Conservation (phyloP, 2,113 vertebrate genomes). For the Lathamus discolor region DNA sequence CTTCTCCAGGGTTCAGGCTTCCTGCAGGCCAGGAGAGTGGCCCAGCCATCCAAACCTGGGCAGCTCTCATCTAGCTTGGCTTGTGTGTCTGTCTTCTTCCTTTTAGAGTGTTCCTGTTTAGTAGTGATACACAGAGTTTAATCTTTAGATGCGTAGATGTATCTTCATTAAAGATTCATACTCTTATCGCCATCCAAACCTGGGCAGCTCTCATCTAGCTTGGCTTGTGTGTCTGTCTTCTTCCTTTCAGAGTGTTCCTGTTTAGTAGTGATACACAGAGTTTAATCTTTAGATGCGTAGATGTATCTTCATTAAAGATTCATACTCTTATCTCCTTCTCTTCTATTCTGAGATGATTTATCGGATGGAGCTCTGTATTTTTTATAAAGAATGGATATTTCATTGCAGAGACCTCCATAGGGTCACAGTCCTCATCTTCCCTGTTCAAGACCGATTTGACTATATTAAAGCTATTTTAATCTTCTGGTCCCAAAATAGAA, state of each 20-base stretch:
- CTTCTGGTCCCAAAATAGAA: conserved; percentile 48
- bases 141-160: background rate
- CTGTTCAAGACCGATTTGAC: background rate
- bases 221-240: background rate
- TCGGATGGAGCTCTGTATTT: background rate
- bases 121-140: background rate
- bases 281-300: background rate
- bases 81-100: background rate
- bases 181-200: background rate
- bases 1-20: background rate
- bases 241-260: background rate
- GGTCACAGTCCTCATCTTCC: background rate
- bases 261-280: background rate
- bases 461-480: conserved; percentile 59
- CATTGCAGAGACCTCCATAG: background rate
- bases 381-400: background rate
- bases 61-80: fast-evolving
- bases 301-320: background rate
- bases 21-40: background rate
- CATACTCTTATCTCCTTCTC: background rate
- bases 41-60: background rate
- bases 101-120: background rate
- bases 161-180: background rate
- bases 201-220: background rate
- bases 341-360: background rate